These are phyloP conservation scores for Alligator mississippiensis DNA, from an alignment of 2,113 vertebrate species.

Conservation along the genomic window DNA sequence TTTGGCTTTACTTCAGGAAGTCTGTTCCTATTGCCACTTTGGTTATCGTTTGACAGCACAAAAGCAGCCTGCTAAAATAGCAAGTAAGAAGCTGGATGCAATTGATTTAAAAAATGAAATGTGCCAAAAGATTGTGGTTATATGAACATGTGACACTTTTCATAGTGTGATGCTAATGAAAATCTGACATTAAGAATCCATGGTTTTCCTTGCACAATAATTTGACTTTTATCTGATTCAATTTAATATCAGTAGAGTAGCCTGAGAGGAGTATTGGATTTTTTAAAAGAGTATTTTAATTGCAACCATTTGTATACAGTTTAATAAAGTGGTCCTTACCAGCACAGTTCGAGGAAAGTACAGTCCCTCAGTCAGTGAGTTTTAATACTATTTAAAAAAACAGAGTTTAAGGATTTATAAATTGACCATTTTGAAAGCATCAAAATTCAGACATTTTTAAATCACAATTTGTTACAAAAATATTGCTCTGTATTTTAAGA, in stretches of 20 bases:
- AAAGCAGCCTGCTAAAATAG: conserved; percentile 4
- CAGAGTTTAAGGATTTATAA: neutral
- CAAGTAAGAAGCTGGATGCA: conserved; percentile 40
- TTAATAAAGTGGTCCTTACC: neutral
- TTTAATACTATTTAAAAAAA: neutral
- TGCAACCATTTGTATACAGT: neutral
- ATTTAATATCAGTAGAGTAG: conserved; percentile 12
- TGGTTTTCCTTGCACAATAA: conserved; percentile 15
- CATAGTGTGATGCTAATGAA: conserved; percentile 56
- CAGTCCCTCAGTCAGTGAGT: neutral
- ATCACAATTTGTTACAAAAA: neutral
- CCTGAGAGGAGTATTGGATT: conserved; percentile 14
- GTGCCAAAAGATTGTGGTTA: conserved; percentile 45
- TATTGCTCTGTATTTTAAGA: neutral
- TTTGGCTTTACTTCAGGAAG: conserved; percentile 38
- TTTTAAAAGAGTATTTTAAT: conserved; percentile 37
- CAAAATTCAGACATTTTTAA: conserved; percentile 11
- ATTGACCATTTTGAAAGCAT: conserved; percentile 8
- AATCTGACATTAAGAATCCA: conserved; percentile 64
- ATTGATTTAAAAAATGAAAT: conserved; percentile 48
- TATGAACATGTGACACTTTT: conserved; percentile 28
- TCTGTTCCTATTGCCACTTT: conserved; percentile 15
- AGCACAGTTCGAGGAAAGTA: neutral
- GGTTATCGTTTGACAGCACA: conserved; percentile 21
- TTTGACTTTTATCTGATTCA: conserved; percentile 52